Percentiles rank a stretch among this genome's conserved stretches.
phyloP scores from a whole-genome alignment of 1,140 invertebrate genomes.

The Pseudobourletiella spinata region DNA sequence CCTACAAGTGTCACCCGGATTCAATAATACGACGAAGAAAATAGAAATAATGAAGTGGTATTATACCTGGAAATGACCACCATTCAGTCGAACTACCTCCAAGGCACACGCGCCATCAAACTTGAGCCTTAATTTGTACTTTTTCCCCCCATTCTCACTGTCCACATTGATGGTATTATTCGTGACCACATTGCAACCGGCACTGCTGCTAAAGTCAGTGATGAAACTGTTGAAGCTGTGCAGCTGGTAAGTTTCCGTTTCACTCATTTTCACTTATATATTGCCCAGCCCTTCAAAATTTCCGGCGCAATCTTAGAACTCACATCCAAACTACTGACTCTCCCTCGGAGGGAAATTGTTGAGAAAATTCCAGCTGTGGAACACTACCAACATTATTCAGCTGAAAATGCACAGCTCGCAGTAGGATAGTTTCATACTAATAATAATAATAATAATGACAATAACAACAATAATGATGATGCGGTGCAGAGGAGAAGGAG shows the following conservation, averaged over 20 bases:
- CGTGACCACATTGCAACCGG: conserved; percentile 5
- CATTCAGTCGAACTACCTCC: conserved; percentile 35
- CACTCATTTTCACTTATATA: conserved; percentile 22
- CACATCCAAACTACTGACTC: neutral
- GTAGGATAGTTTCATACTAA: neutral
- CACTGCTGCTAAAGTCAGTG: conserved; percentile 17
- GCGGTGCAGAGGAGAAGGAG: too few species aligned
- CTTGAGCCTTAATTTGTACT: conserved; percentile 37
- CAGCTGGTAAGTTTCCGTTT: conserved; percentile 23
- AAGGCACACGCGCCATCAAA: conserved; percentile 36
- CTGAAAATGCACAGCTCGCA: neutral
- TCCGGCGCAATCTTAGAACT: neutral
- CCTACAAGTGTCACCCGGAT: too few species aligned
- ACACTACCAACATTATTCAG: neutral
- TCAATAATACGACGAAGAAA: too few species aligned
- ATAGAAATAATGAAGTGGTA: too few species aligned
- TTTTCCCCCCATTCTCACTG: conserved; percentile 31
- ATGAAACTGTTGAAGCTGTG: conserved; percentile 33
- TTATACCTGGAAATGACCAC: conserved; percentile 36
- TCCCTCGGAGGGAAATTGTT: neutral
- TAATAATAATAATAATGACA: neutral
- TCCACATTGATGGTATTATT: conserved; percentile 11
- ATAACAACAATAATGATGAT: too few species aligned
- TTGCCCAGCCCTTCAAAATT: neutral
- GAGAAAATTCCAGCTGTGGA: neutral